Evolutionary conservation across 1,140 invertebrate species (phyloP).

Genomic region (Ganaspis sp.): DNA sequence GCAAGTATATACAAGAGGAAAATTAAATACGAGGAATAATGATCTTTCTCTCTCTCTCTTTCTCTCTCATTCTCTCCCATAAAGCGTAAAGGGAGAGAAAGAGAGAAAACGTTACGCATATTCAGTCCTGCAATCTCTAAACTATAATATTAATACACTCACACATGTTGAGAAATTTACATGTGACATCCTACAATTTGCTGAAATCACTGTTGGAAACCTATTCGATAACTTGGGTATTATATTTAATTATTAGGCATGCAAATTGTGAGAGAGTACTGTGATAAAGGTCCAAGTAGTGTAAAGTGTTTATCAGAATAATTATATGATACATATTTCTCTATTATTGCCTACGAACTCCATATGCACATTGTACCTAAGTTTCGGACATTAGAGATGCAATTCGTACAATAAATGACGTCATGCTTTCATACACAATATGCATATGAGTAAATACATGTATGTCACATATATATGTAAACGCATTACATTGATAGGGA

Average conservation of each 20-base stretch:
- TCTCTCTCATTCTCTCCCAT: not conserved
- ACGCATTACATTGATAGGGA: too few species aligned
- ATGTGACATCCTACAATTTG: slow-evolving; percentile 9
- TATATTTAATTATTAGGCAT: not conserved
- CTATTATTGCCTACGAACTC: too few species aligned
- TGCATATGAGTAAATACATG: too few species aligned
- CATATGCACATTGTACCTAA: too few species aligned
- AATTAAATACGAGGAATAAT: slow-evolving; percentile 18
- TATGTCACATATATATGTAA: too few species aligned
- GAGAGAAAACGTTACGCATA: not conserved
- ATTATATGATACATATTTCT: not conserved
- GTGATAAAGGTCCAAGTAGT: not conserved
- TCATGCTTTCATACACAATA: too few species aligned
- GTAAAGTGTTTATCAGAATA: not conserved
- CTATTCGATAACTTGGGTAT: not conserved
- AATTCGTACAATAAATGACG: too few species aligned
- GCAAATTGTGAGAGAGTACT: not conserved
- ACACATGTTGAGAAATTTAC: not conserved
- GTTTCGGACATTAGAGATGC: too few species aligned
- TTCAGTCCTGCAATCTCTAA: slow-evolving; percentile 1
- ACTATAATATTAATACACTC: not conserved
- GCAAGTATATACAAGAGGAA: slow-evolving; percentile 33
- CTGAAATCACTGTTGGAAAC: not conserved
- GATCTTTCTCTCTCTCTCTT: not conserved
- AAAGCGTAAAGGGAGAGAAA: too few species aligned